Evolutionary conservation across 2,797 vertebrate species (phyloP), one percentile per base, ranked within the genome.

Genomic region (Nothura maculosa): DNA sequence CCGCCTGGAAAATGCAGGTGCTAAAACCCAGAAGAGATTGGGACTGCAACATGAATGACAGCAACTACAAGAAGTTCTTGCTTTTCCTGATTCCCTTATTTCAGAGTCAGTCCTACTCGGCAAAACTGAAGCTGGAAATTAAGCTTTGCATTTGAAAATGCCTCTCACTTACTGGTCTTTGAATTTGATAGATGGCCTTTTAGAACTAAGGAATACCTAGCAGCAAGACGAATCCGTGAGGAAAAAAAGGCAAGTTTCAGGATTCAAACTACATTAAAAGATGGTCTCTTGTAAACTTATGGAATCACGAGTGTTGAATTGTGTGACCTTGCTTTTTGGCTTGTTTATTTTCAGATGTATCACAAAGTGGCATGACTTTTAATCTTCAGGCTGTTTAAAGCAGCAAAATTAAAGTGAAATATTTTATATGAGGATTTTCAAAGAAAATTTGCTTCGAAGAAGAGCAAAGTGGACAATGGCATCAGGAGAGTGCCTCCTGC

Each of bases 401-500:
- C 36, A n/a, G 58, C 50, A 70, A 87, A 90, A 81, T 86, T 84
- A 61, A 82, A 68, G 81, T 36, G 72, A 83, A 62, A 42, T 21
- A 83, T 36, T 62, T 66, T 42, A 54, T 25, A 47, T 5, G 19
- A 75, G 28, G 54, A 87, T 88, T 92, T 83, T 77, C 17, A 16
- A 50, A 66, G 42, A 62, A 81, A 89, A 30, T 15, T 58, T 19
- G 73, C 75, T 85, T 81, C 83, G 3, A 2, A 85, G 73, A 74
- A 87, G 72, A 87, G 20, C 16, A 22, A 84, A 73, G 25, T 43
- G 75, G 69, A 97, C 85, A 18, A 98, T 98, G 98, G 97, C 97
- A 96, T 97, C 95, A 18, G 97, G 97, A 66, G 97, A 98, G 72
- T 97, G 97, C 75, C 96, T 98, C 79, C 84, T 94, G 62, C 94